phyloP scores from a whole-genome alignment of 2,797 vertebrate genomes.

The Rachycentron canadum region DNA sequence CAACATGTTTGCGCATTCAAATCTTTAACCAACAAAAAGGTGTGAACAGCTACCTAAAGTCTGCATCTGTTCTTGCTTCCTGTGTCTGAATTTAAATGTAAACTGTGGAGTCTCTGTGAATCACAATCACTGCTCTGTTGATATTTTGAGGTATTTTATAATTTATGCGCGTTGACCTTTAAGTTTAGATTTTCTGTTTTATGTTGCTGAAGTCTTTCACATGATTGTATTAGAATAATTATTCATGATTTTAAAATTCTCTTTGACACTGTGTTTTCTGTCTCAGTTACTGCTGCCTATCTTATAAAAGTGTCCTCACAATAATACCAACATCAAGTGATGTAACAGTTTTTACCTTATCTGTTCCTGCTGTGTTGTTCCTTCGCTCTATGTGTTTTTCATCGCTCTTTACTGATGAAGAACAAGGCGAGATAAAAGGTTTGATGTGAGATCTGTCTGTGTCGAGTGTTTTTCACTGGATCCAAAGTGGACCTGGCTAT shows the following conservation, averaged over 20 bases:
- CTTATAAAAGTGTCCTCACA: neutral
- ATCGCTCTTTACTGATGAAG: neutral
- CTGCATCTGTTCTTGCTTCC: neutral
- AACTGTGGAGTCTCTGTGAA: neutral
- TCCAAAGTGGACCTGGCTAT: neutral
- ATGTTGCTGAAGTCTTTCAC: neutral
- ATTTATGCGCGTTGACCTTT: no score
- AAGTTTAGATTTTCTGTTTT: neutral
- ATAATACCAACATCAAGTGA: neutral
- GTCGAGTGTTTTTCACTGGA: neutral
- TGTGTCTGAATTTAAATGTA: neutral
- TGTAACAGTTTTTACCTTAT: neutral
- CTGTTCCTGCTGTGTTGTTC: neutral
- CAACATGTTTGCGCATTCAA: neutral
- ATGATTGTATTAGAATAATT: neutral
- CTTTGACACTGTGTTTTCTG: neutral
- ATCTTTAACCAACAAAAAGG: neutral
- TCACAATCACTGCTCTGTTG: neutral
- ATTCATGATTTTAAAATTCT: neutral
- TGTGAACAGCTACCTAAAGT: neutral
- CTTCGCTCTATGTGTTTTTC: neutral
- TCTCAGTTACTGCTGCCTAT: neutral
- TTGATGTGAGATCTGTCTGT: neutral
- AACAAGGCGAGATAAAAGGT: neutral
- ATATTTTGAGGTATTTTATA: neutral